Conservation (phyloP, 2,797 vertebrate species). For the Masticophis lateralis region DNA sequence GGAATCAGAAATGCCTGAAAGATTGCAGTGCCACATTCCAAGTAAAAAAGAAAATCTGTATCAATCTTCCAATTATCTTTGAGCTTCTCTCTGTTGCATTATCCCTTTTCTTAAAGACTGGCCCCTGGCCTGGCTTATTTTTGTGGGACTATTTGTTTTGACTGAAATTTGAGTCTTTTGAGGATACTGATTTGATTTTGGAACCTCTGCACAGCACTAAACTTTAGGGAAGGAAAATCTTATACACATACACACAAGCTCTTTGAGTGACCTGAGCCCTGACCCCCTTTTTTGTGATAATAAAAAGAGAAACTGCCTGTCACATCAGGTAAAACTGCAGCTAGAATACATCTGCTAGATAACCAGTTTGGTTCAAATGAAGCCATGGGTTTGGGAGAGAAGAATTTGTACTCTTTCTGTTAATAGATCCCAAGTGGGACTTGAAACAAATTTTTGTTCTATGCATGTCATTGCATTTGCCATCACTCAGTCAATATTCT, state of each 20-base stretch:
- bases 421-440: not conserved
- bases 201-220: not conserved
- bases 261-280: not conserved
- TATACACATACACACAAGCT: not conserved
- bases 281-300: not conserved
- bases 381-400: not conserved
- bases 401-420: not conserved
- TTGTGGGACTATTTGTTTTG: not conserved
- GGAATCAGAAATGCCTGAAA: not conserved
- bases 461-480: not conserved
- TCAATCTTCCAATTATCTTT: constrained; percentile 12
- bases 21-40: not conserved
- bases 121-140: not conserved
- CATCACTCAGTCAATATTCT: not conserved
- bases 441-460: not conserved
- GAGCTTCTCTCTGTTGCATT: not conserved
- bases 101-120: not conserved
- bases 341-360: not conserved
- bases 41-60: not conserved
- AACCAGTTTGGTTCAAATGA: not conserved
- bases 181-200: not conserved
- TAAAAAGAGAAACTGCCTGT: not conserved
- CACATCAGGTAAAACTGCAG: not conserved
- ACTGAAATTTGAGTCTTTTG: not conserved
- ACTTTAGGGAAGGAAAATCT: not conserved